Conservation (phyloP, 1,140 invertebrate species). For the Metaphire vulgaris region DNA sequence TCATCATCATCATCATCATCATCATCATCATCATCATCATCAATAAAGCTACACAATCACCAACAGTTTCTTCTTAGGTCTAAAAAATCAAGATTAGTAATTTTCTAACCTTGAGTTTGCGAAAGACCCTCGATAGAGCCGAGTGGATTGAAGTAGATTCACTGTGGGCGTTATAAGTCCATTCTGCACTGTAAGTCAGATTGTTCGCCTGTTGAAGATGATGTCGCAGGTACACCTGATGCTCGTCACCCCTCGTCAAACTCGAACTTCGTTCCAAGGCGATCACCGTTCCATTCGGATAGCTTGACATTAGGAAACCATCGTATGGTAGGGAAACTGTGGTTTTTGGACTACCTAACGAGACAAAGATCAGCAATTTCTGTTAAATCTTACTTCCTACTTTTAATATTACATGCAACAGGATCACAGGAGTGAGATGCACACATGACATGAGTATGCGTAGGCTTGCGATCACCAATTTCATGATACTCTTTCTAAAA, state of each 20-base stretch:
- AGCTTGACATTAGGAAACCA: conserved; percentile 51
- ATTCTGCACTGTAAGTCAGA: conserved; percentile 84
- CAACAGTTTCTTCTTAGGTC: no score
- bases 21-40: no score
- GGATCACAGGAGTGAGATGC: no score
- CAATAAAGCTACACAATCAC: no score
- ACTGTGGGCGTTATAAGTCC: conserved; percentile 65
- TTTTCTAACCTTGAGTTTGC: neutral
- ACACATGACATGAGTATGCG: no score
- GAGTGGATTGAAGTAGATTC: conserved; percentile 25
- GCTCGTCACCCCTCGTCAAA: conserved; percentile 66
- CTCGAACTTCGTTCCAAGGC: conserved; percentile 64
- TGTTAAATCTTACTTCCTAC: no score
- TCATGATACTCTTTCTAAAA: no score
- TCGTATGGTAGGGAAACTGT: conserved; percentile 51
- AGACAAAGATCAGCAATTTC: no score
- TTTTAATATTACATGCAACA: no score
- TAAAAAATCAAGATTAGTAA: no score
- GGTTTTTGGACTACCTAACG: conserved; percentile 44
- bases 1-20: no score
- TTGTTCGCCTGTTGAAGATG: conserved; percentile 74
- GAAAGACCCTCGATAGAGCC: neutral
- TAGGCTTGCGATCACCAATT: no score
- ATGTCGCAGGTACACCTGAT: conserved; percentile 78
- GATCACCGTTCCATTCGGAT: conserved; percentile 50